These are phyloP conservation scores for Orthosia incerta DNA, from an alignment of 2,888 invertebrate genomes.

Conservation along the genomic window DNA sequence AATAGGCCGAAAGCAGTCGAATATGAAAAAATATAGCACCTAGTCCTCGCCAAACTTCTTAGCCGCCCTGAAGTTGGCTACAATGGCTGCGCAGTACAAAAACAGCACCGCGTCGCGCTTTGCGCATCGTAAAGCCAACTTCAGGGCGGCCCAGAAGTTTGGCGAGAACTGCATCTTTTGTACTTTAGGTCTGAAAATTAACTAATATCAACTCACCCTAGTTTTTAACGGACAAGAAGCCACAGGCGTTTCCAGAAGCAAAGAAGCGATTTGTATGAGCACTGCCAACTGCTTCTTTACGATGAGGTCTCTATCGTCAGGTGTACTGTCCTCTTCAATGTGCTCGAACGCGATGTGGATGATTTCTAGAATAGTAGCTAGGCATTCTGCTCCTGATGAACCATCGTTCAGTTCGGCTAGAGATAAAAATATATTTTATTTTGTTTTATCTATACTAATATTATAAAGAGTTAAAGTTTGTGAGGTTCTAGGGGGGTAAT, in stretches of 20 bases:
- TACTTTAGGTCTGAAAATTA: not conserved
- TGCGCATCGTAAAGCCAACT: too few species aligned
- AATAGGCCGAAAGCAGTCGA: too few species aligned
- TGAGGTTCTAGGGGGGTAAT: too few species aligned
- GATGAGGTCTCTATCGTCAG: constrained; percentile 72
- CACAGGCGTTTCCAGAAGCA: constrained; percentile 76
- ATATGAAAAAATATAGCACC: too few species aligned
- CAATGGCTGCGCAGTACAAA: too few species aligned
- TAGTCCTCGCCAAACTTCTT: too few species aligned
- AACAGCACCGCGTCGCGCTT: too few species aligned
- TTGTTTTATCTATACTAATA: too few species aligned
- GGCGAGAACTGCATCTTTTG: not conserved
- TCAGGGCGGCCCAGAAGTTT: too few species aligned
- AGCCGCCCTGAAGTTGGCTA: too few species aligned
- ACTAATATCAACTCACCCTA: constrained; percentile 69
- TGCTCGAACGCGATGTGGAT: constrained; percentile 72
- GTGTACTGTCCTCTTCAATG: constrained; percentile 71
- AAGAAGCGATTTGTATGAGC: constrained; percentile 72
- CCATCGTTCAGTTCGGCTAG: constrained; percentile 73
- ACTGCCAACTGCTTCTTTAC: constrained; percentile 72
- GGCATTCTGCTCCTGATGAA: constrained; percentile 67
- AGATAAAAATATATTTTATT: not conserved
- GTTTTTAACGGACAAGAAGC: constrained; percentile 70
- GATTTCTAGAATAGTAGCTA: constrained; percentile 78
- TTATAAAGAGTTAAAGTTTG: too few species aligned